Conservation (phyloP, 1,140 invertebrate genomes). For the Eubasilissa regina region DNA sequence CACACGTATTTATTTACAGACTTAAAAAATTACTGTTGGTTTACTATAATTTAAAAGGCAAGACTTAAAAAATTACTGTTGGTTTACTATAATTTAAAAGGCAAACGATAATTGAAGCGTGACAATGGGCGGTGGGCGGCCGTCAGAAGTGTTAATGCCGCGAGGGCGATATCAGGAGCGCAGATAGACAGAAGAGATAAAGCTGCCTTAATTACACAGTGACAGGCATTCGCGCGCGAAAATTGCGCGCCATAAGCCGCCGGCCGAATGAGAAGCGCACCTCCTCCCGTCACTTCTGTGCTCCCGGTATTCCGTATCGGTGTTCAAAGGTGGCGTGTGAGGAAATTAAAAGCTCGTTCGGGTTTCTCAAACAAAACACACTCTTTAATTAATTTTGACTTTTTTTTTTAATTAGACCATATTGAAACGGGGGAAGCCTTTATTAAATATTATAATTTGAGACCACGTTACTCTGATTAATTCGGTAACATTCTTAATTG, state of each 20-base stretch:
- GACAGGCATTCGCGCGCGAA: slow-evolving; percentile 60
- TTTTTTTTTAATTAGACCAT: background rate
- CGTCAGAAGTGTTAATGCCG: slow-evolving; percentile 52
- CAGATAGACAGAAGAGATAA: slow-evolving; percentile 58
- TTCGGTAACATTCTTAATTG: too few relatives aligned
- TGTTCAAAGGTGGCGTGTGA: slow-evolving; percentile 43
- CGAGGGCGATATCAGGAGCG: slow-evolving; percentile 47
- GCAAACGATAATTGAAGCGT: slow-evolving; percentile 58
- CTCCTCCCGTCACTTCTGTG: slow-evolving; percentile 42
- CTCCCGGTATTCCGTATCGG: slow-evolving; percentile 44
- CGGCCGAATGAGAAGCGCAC: slow-evolving; percentile 22
- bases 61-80: too few relatives aligned
- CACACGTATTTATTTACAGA: too few relatives aligned
- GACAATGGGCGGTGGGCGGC: slow-evolving; percentile 54
- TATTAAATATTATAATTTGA: too few relatives aligned
- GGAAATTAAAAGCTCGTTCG: background rate
- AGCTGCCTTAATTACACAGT: slow-evolving; percentile 61
- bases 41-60: too few relatives aligned
- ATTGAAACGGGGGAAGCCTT: background rate
- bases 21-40: too few relatives aligned
- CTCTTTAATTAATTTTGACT: background rate
- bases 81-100: too few relatives aligned
- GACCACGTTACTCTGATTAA: too few relatives aligned
- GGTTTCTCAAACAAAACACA: background rate
- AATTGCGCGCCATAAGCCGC: slow-evolving; percentile 53